These are phyloP conservation scores for Pandemis heparana DNA, from an alignment of 2,888 invertebrate species.

Conservation along the genomic window DNA sequence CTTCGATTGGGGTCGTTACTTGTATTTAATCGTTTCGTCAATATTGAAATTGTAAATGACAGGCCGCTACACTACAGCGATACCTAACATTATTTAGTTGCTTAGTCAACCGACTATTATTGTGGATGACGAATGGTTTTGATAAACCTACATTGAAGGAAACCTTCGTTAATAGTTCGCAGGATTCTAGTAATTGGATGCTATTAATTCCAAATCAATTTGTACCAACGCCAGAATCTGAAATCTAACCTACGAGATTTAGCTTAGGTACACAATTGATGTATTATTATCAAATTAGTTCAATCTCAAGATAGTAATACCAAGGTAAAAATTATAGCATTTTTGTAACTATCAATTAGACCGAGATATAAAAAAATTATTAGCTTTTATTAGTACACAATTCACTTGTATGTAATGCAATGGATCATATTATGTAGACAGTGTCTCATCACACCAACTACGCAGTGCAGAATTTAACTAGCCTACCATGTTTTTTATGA, in stretches of 20 bases:
- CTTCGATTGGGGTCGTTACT: conserved; percentile 7
- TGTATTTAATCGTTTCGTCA: conserved; percentile 23
- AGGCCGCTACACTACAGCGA: not conserved
- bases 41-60: conserved; percentile 17
- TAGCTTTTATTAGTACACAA: too few species aligned
- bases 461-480: too few species aligned
- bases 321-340: too few species aligned
- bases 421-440: too few species aligned
- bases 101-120: not conserved
- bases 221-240: not conserved
- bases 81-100: not conserved
- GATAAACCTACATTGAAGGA: not conserved
- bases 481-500: too few species aligned
- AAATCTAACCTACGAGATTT: not conserved
- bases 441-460: too few species aligned
- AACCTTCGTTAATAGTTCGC: not conserved
- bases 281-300: too few species aligned
- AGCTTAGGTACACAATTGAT: not conserved
- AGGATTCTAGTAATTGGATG: not conserved
- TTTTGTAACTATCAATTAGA: too few species aligned
- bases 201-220: not conserved
- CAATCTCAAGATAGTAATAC: too few species aligned
- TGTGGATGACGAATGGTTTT: not conserved
- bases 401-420: too few species aligned
- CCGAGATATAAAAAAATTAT: too few species aligned